phyloP scores from a whole-genome alignment of 2,113 vertebrate species.

The Callipepla squamata region DNA sequence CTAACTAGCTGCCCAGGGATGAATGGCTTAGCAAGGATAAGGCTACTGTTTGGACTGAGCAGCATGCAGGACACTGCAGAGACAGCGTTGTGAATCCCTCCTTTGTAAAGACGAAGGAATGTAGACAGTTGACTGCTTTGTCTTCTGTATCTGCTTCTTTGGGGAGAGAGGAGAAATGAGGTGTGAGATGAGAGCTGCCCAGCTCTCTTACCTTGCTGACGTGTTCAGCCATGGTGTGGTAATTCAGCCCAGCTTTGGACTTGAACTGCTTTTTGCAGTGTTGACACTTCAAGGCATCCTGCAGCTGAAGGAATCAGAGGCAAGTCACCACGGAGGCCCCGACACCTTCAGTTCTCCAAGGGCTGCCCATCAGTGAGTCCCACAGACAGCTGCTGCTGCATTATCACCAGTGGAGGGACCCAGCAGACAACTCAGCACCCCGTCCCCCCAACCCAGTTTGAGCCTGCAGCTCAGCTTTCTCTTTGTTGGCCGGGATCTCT shows the following conservation, averaged over 20 bases:
- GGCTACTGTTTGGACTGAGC: background rate
- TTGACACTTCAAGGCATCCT: conserved; percentile 95
- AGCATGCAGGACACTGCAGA: background rate
- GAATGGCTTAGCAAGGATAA: background rate
- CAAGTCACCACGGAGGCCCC: background rate
- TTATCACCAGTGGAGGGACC: background rate
- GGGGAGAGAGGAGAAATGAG: background rate
- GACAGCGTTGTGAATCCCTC: background rate
- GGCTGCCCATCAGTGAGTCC: background rate
- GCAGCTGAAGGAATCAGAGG: conserved; percentile 80
- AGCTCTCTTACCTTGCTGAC: conserved; percentile 85
- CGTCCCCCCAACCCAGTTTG: background rate
- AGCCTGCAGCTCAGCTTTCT: background rate
- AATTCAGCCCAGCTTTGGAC: conserved; percentile 97
- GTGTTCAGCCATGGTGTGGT: conserved; percentile 96
- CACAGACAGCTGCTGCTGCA: background rate
- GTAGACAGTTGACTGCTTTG: fast-evolving
- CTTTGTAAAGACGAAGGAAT: background rate
- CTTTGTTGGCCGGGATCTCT: background rate
- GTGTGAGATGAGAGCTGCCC: background rate
- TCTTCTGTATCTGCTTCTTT: background rate
- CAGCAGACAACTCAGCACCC: fast-evolving
- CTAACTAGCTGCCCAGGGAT: background rate
- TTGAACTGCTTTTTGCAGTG: conserved; percentile 97
- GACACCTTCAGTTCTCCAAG: background rate